These are phyloP conservation scores for Dendrolimus houi DNA, from an alignment of 2,888 invertebrate species.

Conservation along the genomic window DNA sequence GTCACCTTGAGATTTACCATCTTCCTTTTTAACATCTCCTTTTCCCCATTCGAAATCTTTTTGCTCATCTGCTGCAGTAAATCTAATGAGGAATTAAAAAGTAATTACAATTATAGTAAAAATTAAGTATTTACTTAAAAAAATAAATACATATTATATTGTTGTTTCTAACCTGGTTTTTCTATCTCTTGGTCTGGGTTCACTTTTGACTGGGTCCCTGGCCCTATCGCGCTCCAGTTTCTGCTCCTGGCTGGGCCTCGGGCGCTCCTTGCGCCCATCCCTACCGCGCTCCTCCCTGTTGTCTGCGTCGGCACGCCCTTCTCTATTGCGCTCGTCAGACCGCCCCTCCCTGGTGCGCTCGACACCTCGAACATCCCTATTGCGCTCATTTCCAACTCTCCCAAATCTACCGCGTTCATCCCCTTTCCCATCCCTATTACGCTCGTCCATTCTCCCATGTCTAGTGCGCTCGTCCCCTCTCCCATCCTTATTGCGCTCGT, in stretches of 20 bases:
- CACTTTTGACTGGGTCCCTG: slow-evolving; percentile 16
- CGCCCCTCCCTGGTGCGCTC: slow-evolving; percentile 1
- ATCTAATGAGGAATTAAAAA: slow-evolving; percentile 28
- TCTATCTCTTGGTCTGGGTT: slow-evolving; percentile 27
- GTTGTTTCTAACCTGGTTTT: slow-evolving; percentile 36
- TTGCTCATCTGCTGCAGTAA: slow-evolving; percentile 45
- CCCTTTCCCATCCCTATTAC: slow-evolving; percentile 8
- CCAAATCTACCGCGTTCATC: slow-evolving; percentile 7
- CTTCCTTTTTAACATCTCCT: slow-evolving; percentile 51
- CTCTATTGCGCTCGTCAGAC: not conserved
- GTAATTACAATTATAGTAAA: not conserved
- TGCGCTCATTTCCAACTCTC: slow-evolving; percentile 14
- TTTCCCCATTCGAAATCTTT: slow-evolving; percentile 77
- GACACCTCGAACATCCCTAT: slow-evolving; percentile 5
- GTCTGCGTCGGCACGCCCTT: slow-evolving; percentile 3
- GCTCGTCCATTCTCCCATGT: not conserved
- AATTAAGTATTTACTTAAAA: not conserved
- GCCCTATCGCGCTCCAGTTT: slow-evolving; percentile 10
- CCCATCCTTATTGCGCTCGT: slow-evolving; percentile 5
- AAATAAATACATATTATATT: too few species aligned
- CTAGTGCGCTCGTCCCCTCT: slow-evolving; percentile 4
- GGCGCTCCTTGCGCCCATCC: slow-evolving; percentile 15
- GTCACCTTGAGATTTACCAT: slow-evolving; percentile 59
- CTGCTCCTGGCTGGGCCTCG: slow-evolving; percentile 11
- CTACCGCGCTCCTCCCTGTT: slow-evolving; percentile 14